These are phyloP conservation scores for Baronia brevicornis DNA, from an alignment of 2,888 invertebrate genomes.

Conservation along the genomic window DNA sequence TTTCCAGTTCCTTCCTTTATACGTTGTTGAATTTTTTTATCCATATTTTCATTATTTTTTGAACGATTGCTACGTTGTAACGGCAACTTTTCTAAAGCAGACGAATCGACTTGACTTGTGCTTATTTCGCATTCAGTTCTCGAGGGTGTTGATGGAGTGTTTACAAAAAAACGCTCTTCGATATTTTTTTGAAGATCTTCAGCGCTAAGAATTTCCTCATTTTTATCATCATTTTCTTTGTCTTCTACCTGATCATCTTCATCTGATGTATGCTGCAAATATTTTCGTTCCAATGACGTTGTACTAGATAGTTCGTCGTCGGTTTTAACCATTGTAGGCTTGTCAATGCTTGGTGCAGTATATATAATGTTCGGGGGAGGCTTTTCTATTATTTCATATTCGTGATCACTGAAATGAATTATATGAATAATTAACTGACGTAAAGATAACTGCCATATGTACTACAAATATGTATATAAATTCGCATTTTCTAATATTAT, in stretches of 20 bases:
- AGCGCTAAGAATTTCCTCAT: constrained; percentile 47
- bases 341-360: constrained; percentile 51
- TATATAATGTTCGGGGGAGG: constrained; percentile 69
- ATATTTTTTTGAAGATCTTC: constrained; percentile 78
- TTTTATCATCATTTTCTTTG: constrained; percentile 44
- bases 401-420: constrained; percentile 85
- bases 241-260: constrained; percentile 56
- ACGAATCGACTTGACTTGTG: constrained; percentile 81
- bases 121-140: constrained; percentile 79
- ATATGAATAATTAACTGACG: constrained; percentile 8
- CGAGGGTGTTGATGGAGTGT: constrained; percentile 76
- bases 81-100: constrained; percentile 78
- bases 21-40: constrained; percentile 78
- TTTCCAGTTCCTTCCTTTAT: constrained; percentile 82
- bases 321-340: constrained; percentile 45
- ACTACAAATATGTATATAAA: background rate
- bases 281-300: constrained; percentile 64
- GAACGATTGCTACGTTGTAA: constrained; percentile 74
- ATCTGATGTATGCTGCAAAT: constrained; percentile 67
- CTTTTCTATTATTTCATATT: constrained; percentile 92
- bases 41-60: constrained; percentile 66
- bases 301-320: constrained; percentile 72
- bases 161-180: constrained; percentile 78
- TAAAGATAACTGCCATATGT: constrained; percentile 1
- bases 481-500: background rate